Percentiles rank a stretch among this genome's conserved stretches.
Conservation (phyloP, 2,888 invertebrate genomes). For the Caradrina clavipalpis region DNA sequence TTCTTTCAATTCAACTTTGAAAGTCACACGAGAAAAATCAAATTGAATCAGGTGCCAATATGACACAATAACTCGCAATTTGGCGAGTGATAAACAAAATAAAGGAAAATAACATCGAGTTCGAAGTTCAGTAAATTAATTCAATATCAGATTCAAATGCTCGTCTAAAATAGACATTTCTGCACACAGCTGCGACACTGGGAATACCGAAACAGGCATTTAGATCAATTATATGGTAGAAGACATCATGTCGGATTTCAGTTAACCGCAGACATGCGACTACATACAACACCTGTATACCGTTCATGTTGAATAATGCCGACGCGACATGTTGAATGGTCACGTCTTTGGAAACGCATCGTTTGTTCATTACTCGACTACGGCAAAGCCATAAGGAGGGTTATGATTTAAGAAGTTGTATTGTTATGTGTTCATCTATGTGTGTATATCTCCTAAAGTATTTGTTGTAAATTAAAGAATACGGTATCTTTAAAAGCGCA, state of each 20-base stretch:
- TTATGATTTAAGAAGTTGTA: too few relatives aligned
- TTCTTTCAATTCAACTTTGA: too few relatives aligned
- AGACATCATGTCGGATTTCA: conserved; percentile 29
- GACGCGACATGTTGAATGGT: conserved; percentile 20
- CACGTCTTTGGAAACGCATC: neutral
- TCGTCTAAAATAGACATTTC: neutral
- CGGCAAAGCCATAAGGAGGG: too few relatives aligned
- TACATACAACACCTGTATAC: neutral
- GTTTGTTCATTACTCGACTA: conserved; percentile 4
- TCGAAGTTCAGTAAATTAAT: neutral
- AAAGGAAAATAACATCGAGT: neutral
- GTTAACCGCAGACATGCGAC: conserved; percentile 48
- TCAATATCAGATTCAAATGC: neutral
- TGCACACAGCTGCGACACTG: neutral
- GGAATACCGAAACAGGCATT: conserved; percentile 15
- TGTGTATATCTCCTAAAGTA: too few relatives aligned
- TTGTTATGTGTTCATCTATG: too few relatives aligned
- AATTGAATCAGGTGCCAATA: too few relatives aligned
- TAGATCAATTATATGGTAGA: conserved; percentile 35
- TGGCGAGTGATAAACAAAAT: too few relatives aligned
- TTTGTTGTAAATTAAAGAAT: too few relatives aligned
- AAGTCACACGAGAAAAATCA: too few relatives aligned
- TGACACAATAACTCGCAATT: too few relatives aligned
- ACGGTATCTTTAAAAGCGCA: too few relatives aligned
- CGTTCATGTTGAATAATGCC: neutral